These are phyloP conservation scores for Branchipolynoe longqiensis DNA, from an alignment of 2,888 invertebrate genomes.

Conservation along the genomic window DNA sequence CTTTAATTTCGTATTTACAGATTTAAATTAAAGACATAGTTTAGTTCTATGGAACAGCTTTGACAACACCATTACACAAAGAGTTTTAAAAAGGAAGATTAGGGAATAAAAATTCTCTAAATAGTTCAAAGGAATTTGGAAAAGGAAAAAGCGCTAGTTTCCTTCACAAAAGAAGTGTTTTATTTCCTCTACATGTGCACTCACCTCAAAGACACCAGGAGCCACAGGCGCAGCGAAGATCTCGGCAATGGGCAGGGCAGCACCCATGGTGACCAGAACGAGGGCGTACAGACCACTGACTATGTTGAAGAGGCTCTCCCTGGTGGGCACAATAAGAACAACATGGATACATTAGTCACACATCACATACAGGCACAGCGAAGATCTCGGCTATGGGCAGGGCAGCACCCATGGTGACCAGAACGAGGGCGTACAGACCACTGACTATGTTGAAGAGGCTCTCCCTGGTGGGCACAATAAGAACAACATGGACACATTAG, in stretches of 20 bases:
- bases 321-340: conserved; percentile 61
- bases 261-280: conserved; percentile 95
- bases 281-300: conserved; percentile 96
- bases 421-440: conserved; percentile 94
- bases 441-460: conserved; percentile 85
- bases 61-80: too few relatives aligned
- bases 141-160: too few relatives aligned
- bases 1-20: too few relatives aligned
- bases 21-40: too few relatives aligned
- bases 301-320: conserved; percentile 72
- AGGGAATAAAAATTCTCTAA: too few relatives aligned
- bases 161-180: neutral
- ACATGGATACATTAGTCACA: conserved; percentile 1
- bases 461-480: conserved; percentile 67
- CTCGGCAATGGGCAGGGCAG: conserved; percentile 97
- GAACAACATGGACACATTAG: conserved; percentile 16
- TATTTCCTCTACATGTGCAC: neutral
- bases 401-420: conserved; percentile 96
- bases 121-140: too few relatives aligned
- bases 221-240: conserved; percentile 77
- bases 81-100: too few relatives aligned
- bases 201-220: conserved; percentile 62
- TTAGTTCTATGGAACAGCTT: too few relatives aligned
- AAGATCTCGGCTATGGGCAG: conserved; percentile 94
- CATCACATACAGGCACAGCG: conserved; percentile 50